Percentiles rank a stretch among this genome's conserved stretches.
These are phyloP conservation scores for Hippocampus barbouri DNA, from an alignment of 2,113 vertebrate genomes.

Conservation along the genomic window DNA sequence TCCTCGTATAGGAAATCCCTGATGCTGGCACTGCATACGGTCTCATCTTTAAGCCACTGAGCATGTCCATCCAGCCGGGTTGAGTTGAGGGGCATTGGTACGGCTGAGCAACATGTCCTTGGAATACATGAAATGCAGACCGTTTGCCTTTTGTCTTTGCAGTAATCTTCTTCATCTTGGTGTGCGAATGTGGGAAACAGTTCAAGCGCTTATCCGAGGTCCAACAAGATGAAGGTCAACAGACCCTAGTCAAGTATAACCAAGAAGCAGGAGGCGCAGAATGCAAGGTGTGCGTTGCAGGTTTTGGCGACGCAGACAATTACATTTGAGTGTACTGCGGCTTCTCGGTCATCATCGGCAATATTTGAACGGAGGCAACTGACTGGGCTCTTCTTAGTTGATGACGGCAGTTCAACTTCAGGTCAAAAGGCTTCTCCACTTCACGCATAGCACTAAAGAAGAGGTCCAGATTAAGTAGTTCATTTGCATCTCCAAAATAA, in stretches of 20 bases:
- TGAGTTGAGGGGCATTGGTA: neutral
- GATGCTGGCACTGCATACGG: neutral
- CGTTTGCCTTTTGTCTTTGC: constrained; percentile 20
- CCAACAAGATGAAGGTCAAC: constrained; percentile 45
- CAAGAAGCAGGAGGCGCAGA: constrained; percentile 61
- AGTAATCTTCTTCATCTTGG: constrained; percentile 52
- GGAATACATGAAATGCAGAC: neutral
- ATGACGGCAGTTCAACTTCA: neutral
- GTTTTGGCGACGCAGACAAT: neutral
- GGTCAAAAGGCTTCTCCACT: neutral
- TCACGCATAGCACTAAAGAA: neutral
- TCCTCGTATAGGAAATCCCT: neutral
- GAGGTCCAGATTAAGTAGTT: neutral
- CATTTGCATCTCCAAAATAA: neutral
- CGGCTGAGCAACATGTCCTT: neutral
- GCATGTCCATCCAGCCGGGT: neutral
- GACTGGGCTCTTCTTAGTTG: neutral
- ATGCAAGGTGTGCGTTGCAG: constrained; percentile 48
- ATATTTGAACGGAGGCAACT: neutral
- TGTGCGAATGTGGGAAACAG: constrained; percentile 14
- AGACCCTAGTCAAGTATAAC: constrained; percentile 70
- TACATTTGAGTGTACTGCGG: no score
- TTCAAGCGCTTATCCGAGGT: neutral
- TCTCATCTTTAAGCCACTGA: neutral
- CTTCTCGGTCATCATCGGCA: neutral